Base-by-base conservation (phyloP, 1,140 invertebrate species). In the Planococcus citri region DNA sequence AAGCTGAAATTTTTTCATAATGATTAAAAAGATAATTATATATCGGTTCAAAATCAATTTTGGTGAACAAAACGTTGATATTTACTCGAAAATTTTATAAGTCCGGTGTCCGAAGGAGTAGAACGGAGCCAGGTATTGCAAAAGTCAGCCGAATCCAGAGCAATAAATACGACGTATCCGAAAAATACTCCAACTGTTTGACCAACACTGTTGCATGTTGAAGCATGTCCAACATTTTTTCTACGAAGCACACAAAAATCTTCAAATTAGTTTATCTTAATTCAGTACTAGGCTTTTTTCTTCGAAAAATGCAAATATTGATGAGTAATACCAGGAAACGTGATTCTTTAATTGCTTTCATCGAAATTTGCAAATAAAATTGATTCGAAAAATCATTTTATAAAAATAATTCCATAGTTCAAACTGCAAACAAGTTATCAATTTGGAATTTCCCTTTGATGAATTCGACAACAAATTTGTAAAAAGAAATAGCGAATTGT, bases 121-220 rank as follows among this genome's bases (percentile, higher is more conserved):
- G 79, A 82, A 73, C 95, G 82, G 51, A 99, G 77, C 78, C 97
- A 99, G 70, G 82, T 88, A 76, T 99, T 98, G 76, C 94, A 97
- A 81, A 99, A 98, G 75, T 92, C 89, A 37, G 92, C 82, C 9
- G 96, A 98, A 79, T 99, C 95, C n/a, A 99, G 79, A 0, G 95
- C 94, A 75, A 99, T 87, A 78, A 99, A 99, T 12, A 98, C 80
- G 1, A 98, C 93, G 82, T 98, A 98, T 41, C 97, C 97, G 1
- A 99, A 79, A 77, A 99, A 98, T 79, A 93, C 97, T 0, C 97
- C 97, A 70, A 94, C 90, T 0, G 95, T 98, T 82, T 99, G 97
- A 20, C 97, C 97, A 10, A 98, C 94, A 75, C 91, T 92, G 77
- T 99, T 99, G 78, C 97, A 99, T 0, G 96, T 99, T 12, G 95